phyloP scores from a whole-genome alignment of 2,888 invertebrate species.

The Bellardia pandia region DNA sequence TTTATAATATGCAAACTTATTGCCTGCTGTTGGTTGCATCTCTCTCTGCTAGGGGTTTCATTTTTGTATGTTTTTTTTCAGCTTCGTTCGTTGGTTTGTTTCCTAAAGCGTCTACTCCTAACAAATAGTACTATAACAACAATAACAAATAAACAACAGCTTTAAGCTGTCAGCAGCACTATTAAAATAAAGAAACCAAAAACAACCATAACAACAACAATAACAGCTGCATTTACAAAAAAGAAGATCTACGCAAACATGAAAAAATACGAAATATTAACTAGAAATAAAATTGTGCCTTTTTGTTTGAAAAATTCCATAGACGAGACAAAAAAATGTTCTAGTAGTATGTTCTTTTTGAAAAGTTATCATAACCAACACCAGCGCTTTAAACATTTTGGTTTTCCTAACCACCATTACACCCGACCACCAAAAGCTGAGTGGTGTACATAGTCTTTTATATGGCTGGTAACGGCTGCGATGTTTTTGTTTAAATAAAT shows the following conservation, averaged over 20 bases:
- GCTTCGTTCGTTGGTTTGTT: constrained; percentile 9
- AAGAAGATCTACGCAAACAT: constrained; percentile 56
- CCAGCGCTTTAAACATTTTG: constrained; percentile 53
- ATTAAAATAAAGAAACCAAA: constrained; percentile 76
- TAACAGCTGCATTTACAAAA: constrained; percentile 66
- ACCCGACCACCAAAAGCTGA: neutral
- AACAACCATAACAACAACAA: constrained; percentile 31
- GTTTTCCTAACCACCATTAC: constrained; percentile 16
- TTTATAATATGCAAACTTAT: constrained; percentile 68
- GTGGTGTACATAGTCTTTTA: constrained; percentile 9
- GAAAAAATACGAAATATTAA: constrained; percentile 66
- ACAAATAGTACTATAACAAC: constrained; percentile 75
- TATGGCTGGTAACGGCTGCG: constrained; percentile 2
- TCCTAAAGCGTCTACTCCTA: constrained; percentile 65
- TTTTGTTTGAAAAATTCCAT: constrained; percentile 49
- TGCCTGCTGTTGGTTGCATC: constrained; percentile 56
- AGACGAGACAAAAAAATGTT: constrained; percentile 24
- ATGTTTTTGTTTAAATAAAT: constrained; percentile 12
- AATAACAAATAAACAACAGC: constrained; percentile 83
- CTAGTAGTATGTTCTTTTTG: constrained; percentile 32
- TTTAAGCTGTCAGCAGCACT: constrained; percentile 81
- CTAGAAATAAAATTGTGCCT: constrained; percentile 57
- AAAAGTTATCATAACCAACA: constrained; percentile 69
- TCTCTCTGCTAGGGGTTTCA: constrained; percentile 23
- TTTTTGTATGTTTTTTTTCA: constrained; percentile 11